Percentiles rank a stretch among this genome's conserved stretches.
phyloP scores from a whole-genome alignment of 2,113 vertebrate genomes.

The Spea bombifrons region DNA sequence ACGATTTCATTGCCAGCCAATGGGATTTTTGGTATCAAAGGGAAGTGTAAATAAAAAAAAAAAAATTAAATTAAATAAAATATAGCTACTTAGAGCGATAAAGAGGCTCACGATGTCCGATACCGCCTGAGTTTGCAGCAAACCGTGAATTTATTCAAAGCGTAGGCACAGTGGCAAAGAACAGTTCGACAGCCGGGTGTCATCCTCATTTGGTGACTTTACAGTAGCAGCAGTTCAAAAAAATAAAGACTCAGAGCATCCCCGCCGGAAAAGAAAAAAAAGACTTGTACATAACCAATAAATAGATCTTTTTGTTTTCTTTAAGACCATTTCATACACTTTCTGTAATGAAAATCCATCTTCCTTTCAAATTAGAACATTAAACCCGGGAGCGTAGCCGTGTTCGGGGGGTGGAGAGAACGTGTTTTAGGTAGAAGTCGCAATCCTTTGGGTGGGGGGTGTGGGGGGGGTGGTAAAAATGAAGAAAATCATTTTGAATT shows the following conservation, averaged over 20 bases:
- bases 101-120: conserved; percentile 31
- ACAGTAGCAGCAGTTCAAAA: conserved; percentile 67
- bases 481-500: too few relatives aligned
- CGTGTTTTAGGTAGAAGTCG: background rate
- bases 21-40: background rate
- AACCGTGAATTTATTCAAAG: conserved; percentile 72
- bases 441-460: too few relatives aligned
- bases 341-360: conserved; percentile 40
- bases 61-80: background rate
- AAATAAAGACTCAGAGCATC: conserved; percentile 52
- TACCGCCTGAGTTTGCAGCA: conserved; percentile 74
- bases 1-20: background rate
- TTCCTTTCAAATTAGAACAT: background rate
- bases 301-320: conserved; percentile 52
- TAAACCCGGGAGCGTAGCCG: conserved; percentile 54
- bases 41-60: background rate
- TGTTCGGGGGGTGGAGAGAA: conserved; percentile 54
- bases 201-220: conserved; percentile 69
- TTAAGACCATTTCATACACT: conserved; percentile 50
- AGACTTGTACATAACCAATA: conserved; percentile 53
- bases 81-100: too few relatives aligned
- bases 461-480: too few relatives aligned
- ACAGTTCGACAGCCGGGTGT: conserved; percentile 78
- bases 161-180: conserved; percentile 92
- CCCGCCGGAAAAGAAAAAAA: conserved; percentile 49